Base-by-base conservation (phyloP, 2,888 invertebrate species). In the Conistra vaccinii region DNA sequence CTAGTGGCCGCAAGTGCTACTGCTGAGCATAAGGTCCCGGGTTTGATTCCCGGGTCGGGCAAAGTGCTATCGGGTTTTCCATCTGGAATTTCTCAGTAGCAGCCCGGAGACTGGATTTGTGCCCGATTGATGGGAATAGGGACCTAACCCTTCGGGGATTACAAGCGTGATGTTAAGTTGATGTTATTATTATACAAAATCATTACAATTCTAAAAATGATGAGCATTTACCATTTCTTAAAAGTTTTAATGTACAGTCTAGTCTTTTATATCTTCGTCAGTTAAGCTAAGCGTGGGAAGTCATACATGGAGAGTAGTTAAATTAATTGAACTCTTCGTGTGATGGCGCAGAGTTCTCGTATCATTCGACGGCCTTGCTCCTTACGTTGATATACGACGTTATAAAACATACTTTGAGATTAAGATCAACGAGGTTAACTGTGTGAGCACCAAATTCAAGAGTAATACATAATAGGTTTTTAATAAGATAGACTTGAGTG, bases 291-390 rank as follows among this genome's bases (percentile, higher is more conserved):
- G 93, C 95, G 95, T 95, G 95, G 95, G 95, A 94, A 93, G 95
- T 87, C 80, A 77, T 88, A 88, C 83, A 87, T 87, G 88, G 90
- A 89, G 89, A 89, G 90, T 86, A 91, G 93, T 95, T 94, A 92
- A 90, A 94, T 92, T 94, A 95, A 95, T 95, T 95, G 94, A 93
- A 90, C 89, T 88, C 87, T 84, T 89, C 77, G 89, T 90, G 89
- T 90, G 90, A 87, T 89, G 87, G 84, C 80, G 70, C 88, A 85
- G 90, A 89, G 90, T 88, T 86, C 89, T 88, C 85, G 89, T 86
- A 87, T 83, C 86, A 81, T 83, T 86, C 80, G 77, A 84, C 86
- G 91, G 86, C 92, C 93, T 93, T 91, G 92, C 90, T 89, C 83
- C 88, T 86, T 81, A 76, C 80, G 84, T 84, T 89, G 88, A 91